Conservation (phyloP, 2,797 vertebrate genomes). For the Mormyrops attenuatus region DNA sequence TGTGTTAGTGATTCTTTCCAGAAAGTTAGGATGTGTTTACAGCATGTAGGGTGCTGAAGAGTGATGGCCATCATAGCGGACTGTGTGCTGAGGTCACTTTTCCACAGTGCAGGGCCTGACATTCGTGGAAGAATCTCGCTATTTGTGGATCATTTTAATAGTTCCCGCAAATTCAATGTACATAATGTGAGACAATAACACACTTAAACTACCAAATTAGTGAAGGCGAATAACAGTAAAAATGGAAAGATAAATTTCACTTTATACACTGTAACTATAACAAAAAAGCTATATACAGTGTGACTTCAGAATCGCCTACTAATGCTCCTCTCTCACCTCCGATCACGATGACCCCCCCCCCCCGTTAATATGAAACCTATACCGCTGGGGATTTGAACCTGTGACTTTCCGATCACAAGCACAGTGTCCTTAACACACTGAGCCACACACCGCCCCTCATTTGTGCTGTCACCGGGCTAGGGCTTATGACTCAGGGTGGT, state of each 20-base stretch:
- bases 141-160: background rate
- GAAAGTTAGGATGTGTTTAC: background rate
- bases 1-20: background rate
- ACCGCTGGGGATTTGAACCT: background rate
- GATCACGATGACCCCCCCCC: background rate
- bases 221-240: background rate
- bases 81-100: background rate
- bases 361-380: background rate
- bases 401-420: background rate
- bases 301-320: background rate
- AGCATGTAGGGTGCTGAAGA: background rate
- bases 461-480: background rate
- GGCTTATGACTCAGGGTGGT: background rate
- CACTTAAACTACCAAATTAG: background rate
- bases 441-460: background rate
- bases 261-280: background rate
- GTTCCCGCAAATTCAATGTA: background rate
- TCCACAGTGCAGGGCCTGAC: background rate
- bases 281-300: too few species aligned
- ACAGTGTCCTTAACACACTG: background rate
- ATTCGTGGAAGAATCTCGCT: background rate
- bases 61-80: background rate
- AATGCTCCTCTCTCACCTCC: background rate
- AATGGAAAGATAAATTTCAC: background rate
- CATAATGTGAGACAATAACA: background rate